Conservation (phyloP, 1,140 invertebrate genomes). For the Calosoma granatense region DNA sequence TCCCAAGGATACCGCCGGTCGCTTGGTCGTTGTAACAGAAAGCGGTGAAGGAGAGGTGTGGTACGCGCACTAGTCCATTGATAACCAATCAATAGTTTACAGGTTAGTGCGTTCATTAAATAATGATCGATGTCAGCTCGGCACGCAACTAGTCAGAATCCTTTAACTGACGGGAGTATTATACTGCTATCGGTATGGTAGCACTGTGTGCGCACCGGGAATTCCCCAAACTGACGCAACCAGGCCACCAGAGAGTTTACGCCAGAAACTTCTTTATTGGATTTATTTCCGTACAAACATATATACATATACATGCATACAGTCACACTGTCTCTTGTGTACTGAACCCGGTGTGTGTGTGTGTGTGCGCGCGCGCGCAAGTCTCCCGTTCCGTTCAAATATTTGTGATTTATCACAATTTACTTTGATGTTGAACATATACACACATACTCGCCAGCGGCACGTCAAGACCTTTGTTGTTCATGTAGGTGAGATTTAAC, state of each 20-base stretch:
- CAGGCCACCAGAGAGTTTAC: not conserved
- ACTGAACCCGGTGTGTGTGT: too few relatives aligned
- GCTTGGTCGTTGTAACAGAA: too few relatives aligned
- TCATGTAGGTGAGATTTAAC: too few relatives aligned
- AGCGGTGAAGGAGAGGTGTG: not conserved
- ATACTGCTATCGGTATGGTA: not conserved
- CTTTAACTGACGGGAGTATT: not conserved
- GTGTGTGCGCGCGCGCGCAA: not conserved
- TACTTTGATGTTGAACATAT: not conserved
- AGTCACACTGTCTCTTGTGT: not conserved
- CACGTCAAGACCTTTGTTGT: too few relatives aligned
- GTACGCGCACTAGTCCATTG: not conserved
- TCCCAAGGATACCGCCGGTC: not conserved
- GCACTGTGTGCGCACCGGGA: not conserved
- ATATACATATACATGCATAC: not conserved
- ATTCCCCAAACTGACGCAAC: not conserved
- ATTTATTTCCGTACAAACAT: not conserved
- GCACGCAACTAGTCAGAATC: not conserved
- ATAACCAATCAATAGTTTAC: conserved; percentile 8
- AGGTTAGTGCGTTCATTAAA: conserved; percentile 9
- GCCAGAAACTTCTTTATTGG: not conserved
- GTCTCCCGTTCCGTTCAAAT: not conserved
- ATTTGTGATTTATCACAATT: conserved; percentile 4
- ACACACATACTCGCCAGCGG: not conserved
- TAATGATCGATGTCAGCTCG: not conserved